Percentiles rank a stretch among this genome's conserved stretches.
Evolutionary conservation across 2,888 invertebrate species (phyloP).

Genomic region (Hypena proboscidalis): DNA sequence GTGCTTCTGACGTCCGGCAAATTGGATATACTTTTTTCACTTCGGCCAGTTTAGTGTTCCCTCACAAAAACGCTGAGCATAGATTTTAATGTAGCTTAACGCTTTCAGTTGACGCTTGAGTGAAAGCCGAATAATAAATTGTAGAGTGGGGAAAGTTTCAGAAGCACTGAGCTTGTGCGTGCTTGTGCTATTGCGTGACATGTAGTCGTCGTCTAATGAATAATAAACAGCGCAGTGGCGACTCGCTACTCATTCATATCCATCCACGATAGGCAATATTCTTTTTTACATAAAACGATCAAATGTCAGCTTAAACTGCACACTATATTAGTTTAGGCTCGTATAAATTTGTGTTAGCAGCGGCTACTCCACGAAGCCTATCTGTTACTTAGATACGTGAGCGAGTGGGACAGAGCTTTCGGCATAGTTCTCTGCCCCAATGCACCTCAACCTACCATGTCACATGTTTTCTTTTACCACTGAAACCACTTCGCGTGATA

Average conservation of each 20-base stretch:
- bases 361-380: slow-evolving; percentile 35
- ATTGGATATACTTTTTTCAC: slow-evolving; percentile 52
- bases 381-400: slow-evolving; percentile 51
- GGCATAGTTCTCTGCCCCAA: slow-evolving; percentile 9
- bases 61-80: slow-evolving; percentile 16
- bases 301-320: slow-evolving; percentile 62
- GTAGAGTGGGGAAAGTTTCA: slow-evolving; percentile 66
- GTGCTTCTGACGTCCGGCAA: slow-evolving; percentile 54
- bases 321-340: slow-evolving; percentile 59
- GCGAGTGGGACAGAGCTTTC: slow-evolving; percentile 22
- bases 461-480: slow-evolving; percentile 56
- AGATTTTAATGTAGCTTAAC: slow-evolving; percentile 26
- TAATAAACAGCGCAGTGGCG: slow-evolving; percentile 80
- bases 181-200: slow-evolving; percentile 78
- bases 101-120: slow-evolving; percentile 26
- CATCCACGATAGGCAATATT: slow-evolving; percentile 76
- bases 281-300: slow-evolving; percentile 74
- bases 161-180: slow-evolving; percentile 76
- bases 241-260: slow-evolving; percentile 80
- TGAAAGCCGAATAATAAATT: slow-evolving; percentile 48
- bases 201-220: slow-evolving; percentile 80
- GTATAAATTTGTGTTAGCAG: slow-evolving; percentile 54
- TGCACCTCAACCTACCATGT: slow-evolving; percentile 49
- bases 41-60: slow-evolving; percentile 25
- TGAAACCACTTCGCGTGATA: slow-evolving; percentile 74